Evolutionary conservation across 2,113 vertebrate genomes (phyloP).

Genomic region (Tylochromis polylepis): DNA sequence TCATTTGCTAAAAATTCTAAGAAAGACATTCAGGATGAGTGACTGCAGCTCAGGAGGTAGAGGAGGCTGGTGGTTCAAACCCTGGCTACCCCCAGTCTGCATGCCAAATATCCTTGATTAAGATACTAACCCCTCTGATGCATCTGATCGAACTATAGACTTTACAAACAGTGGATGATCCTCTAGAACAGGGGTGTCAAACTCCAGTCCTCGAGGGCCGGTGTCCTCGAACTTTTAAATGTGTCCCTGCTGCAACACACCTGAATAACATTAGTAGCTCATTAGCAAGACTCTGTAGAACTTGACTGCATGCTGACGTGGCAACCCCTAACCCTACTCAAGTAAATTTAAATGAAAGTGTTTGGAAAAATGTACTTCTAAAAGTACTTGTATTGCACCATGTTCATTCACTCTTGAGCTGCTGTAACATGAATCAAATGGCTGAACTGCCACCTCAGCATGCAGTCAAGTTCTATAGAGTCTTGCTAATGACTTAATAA

Average conservation of each 20-base stretch:
- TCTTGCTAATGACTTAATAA: background rate
- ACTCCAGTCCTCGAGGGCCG: background rate
- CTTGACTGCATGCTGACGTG: background rate
- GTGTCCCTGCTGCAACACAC: no score
- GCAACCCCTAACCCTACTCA: background rate
- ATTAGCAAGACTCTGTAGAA: background rate
- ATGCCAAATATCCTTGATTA: background rate
- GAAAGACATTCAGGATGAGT: background rate
- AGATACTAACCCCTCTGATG: background rate
- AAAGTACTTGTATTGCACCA: background rate
- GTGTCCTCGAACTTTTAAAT: no score
- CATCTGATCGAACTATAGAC: background rate
- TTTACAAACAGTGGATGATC: background rate
- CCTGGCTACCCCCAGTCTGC: background rate
- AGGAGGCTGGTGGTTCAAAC: background rate
- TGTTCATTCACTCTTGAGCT: background rate
- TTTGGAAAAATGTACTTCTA: background rate
- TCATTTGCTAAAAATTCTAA: background rate
- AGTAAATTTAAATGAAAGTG: background rate
- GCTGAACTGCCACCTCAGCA: background rate
- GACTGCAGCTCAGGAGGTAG: background rate
- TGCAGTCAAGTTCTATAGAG: background rate
- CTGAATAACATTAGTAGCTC: background rate
- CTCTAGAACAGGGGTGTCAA: background rate
- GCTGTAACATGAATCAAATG: background rate